phyloP scores from a whole-genome alignment of 2,113 vertebrate species.

The Lutjanus erythropterus region DNA sequence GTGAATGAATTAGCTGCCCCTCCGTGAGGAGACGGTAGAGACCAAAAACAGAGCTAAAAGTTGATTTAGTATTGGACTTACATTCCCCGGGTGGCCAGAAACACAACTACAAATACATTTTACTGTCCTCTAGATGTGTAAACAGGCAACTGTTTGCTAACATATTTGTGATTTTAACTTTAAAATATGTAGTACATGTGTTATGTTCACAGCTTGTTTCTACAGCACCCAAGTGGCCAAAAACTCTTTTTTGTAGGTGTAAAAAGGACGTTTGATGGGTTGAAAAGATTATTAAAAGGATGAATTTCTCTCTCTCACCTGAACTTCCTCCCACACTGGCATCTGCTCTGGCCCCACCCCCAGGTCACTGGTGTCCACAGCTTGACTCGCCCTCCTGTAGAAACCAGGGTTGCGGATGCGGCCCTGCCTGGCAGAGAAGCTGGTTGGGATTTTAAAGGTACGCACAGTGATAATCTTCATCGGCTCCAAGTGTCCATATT shows the following conservation, averaged over 20 bases:
- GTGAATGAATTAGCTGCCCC: too few relatives aligned
- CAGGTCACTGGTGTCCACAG: conserved; percentile 94
- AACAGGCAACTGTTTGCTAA: neutral
- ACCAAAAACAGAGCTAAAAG: too few relatives aligned
- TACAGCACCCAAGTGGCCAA: neutral
- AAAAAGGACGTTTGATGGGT: neutral
- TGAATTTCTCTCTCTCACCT: conserved; percentile 64
- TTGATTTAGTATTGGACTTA: neutral
- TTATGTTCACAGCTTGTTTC: neutral
- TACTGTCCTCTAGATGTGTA: neutral
- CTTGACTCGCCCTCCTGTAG: conserved; percentile 82
- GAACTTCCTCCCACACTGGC: conserved; percentile 89
- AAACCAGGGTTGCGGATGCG: conserved; percentile 88
- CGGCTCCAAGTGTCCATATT: conserved; percentile 89
- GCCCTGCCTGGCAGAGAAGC: conserved; percentile 89
- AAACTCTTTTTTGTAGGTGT: neutral
- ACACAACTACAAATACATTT: neutral
- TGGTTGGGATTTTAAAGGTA: conserved; percentile 93
- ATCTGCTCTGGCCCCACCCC: conserved; percentile 83
- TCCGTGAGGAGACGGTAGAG: too few relatives aligned
- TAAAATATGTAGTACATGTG: neutral
- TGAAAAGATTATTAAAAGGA: neutral
- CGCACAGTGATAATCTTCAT: conserved; percentile 92
- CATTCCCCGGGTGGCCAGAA: neutral
- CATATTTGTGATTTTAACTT: too few relatives aligned